These are phyloP conservation scores for Tautogolabrus adspersus DNA, from an alignment of 2,113 vertebrate genomes.

Conservation along the genomic window DNA sequence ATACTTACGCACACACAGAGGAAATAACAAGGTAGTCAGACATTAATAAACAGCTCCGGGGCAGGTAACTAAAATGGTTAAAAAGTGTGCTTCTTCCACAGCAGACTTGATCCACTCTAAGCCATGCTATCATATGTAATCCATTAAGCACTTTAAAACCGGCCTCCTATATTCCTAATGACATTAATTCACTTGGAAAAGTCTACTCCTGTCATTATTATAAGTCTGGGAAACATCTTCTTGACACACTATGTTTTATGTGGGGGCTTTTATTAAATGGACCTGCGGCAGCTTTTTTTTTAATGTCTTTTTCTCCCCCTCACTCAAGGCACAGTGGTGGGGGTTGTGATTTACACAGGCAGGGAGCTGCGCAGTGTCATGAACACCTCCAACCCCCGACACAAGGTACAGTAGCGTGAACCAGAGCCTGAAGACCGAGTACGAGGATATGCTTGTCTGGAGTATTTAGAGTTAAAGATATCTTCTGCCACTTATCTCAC, in stretches of 20 bases:
- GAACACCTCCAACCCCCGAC: conserved; percentile 96
- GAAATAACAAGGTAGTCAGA: conserved; percentile 1
- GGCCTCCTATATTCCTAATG: conserved; percentile 46
- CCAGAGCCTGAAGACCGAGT: neutral
- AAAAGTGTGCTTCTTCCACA: conserved; percentile 4
- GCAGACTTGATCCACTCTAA: conserved; percentile 26
- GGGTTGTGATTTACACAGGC: conserved; percentile 97
- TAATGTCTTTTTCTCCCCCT: neutral
- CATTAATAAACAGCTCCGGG: conserved; percentile 15
- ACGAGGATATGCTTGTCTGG: neutral
- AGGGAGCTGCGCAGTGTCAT: conserved; percentile 96
- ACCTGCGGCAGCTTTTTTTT: conserved; percentile 21
- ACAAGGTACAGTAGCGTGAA: conserved; percentile 87
- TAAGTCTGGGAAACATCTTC: conserved; percentile 65
- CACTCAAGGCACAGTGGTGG: conserved; percentile 91
- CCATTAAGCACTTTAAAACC: conserved; percentile 52
- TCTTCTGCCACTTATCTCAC: neutral
- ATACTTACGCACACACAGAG: neutral
- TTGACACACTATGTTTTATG: conserved; percentile 54
- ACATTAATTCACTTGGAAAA: conserved; percentile 56
- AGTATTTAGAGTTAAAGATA: neutral
- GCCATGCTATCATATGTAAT: conserved; percentile 34
- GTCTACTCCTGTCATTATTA: conserved; percentile 51
- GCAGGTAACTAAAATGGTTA: neutral
- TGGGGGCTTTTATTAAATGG: conserved; percentile 41